These are phyloP conservation scores for Yponomeuta cagnagella DNA, from an alignment of 2,888 invertebrate species.

Conservation along the genomic window DNA sequence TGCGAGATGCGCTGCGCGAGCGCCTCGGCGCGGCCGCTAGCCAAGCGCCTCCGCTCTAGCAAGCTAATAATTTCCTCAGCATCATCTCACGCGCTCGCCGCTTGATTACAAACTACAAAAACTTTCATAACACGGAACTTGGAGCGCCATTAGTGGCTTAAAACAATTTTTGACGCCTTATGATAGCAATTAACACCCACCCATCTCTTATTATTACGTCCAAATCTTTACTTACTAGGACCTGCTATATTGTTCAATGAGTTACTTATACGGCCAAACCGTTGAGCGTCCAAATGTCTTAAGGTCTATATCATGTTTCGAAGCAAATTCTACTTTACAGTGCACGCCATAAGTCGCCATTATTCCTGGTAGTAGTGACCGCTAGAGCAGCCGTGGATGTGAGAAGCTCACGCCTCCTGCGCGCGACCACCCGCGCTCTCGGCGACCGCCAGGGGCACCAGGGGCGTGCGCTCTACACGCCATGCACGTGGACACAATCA, in stretches of 20 bases:
- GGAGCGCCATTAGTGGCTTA: conserved; percentile 62
- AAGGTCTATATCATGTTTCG: conserved; percentile 23
- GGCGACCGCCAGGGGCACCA: conserved; percentile 37
- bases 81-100: conserved; percentile 66
- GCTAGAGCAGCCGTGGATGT: conserved; percentile 40
- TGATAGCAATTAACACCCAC: conserved; percentile 74
- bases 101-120: conserved; percentile 72
- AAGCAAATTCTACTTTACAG: conserved; percentile 14
- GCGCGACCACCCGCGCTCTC: conserved; percentile 65
- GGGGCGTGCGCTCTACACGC: conserved; percentile 40
- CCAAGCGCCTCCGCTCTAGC: conserved; percentile 30
- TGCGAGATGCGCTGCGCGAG: conserved; percentile 51
- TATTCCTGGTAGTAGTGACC: background rate
- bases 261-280: conserved; percentile 30
- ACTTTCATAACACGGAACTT: conserved; percentile 70
- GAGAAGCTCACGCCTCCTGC: conserved; percentile 63
- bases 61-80: conserved; percentile 61
- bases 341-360: background rate
- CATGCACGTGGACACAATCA: conserved; percentile 34
- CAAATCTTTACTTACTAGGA: conserved; percentile 61
- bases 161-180: conserved; percentile 70
- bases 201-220: conserved; percentile 68
- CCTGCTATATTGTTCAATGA: conserved; percentile 54
- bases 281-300: conserved; percentile 30
- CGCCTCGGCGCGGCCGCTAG: background rate